Evolutionary conservation across 1,140 invertebrate genomes (phyloP), one percentile per base, ranked within the genome.

Genomic region (Platyscapa corneri): DNA sequence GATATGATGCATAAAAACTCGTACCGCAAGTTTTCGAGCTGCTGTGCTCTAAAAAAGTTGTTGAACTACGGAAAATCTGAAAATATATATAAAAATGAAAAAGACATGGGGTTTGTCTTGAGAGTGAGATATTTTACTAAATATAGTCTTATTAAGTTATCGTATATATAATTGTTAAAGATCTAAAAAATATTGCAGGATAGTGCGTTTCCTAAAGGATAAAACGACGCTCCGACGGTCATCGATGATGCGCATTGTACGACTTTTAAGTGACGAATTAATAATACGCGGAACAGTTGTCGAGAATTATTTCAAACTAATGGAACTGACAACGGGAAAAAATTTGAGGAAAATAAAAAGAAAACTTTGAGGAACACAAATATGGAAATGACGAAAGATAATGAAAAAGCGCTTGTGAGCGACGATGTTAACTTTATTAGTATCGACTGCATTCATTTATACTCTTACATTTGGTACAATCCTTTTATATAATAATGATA

Each of bases 51-150:
- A 42, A 74, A 65, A 49, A 67, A 30, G 74, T 84, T 84, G 82
- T 77, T 76, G 39, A 77, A 56, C 39, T 42, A 53, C 30, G 27
- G 27, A 75, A 74, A 82, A 75, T 23, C 23, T 34, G n/a, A 65
- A 76, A n/a, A 16, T 64, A 80, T 65, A 46, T 12, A 80, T 65
- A 32, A 42, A n/a, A 46, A 77, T 39, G 39, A 77, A 65, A 83
- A 74, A 79, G 76, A 78, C 76, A 72, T 27, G 18, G 75, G 83
- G 64, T 84, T 84, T 79, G 76, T 84, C 83, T 84, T 70, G 83
- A 84, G 64, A 79, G 83, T 79, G 83, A 84, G 75, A 84, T 78
- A 79, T 84, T 84, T 79, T 78, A 64, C 46, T 79, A 84, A 79
- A 79, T 60, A 60, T 78, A 84, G 65, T 84, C 60, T 83, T 83